These are phyloP conservation scores for Siniperca scherzeri DNA, from an alignment of 2,797 vertebrate species.

Conservation along the genomic window DNA sequence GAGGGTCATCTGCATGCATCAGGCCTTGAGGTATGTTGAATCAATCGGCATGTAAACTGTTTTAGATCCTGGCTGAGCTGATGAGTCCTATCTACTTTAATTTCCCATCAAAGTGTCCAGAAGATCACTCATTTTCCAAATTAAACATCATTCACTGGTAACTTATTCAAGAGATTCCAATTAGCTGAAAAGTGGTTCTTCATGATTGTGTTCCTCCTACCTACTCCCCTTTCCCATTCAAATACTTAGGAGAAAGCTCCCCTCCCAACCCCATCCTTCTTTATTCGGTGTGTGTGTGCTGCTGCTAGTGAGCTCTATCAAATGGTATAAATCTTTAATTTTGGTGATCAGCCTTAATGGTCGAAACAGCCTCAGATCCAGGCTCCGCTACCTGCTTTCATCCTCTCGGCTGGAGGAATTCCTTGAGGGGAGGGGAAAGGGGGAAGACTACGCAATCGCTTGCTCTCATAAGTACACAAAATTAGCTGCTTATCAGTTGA, in stretches of 20 bases:
- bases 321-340: conserved; percentile 94
- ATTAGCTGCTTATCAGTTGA: conserved; percentile 99
- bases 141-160: conserved; percentile 92
- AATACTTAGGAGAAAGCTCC: conserved; percentile 79
- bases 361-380: conserved; percentile 90
- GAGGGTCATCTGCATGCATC: background rate
- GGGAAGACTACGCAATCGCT: conserved; percentile 79
- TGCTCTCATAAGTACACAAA: conserved; percentile 97
- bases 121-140: conserved; percentile 91
- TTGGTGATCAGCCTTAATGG: conserved; percentile 90
- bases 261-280: conserved; percentile 60
- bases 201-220: conserved; percentile 85
- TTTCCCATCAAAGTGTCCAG: conserved; percentile 91
- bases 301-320: conserved; percentile 84
- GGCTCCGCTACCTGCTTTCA: conserved; percentile 82
- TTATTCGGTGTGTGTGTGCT: conserved; percentile 66
- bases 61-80: conserved; percentile 86
- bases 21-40: conserved; percentile 29
- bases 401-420: conserved; percentile 85
- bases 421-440: conserved; percentile 60
- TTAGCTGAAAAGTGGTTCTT: conserved; percentile 90
- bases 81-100: conserved; percentile 89
- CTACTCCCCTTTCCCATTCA: conserved; percentile 69
- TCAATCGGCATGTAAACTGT: conserved; percentile 64
- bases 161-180: conserved; percentile 92